Base-by-base conservation (phyloP, 2,113 vertebrate species). In the Engystomops pustulosus region DNA sequence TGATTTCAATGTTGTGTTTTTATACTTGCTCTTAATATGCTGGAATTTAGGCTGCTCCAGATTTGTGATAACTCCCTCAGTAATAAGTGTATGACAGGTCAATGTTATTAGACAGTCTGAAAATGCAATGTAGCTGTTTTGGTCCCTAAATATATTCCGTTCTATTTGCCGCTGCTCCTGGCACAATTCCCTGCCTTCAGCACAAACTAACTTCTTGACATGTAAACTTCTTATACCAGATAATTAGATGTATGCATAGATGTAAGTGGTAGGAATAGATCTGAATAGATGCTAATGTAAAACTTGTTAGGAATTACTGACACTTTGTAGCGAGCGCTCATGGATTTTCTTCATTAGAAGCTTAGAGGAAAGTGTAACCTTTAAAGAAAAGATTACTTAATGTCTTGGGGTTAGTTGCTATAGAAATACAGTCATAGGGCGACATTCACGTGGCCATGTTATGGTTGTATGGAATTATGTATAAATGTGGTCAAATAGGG, bases 141-240 rank as follows among this genome's bases (percentile, higher is more conserved):
- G 27, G 7, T 47, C 32, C 47, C 27, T 32, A 75, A 75, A 51
- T 30, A 75, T 34, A 75, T 75, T 53, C 27, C 30, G 3, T 38
- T 23, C 36, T n/a, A 8, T 12, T 11, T 1, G 14, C 36, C 27
- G 9, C n/a, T 44, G 36, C 76, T 79, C n/a, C 36, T 44, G 55
- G 76, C 55, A 45, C 27, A 8, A 79, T 79, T 62, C 23, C 27
- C 34, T 65, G 76, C 76, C 53, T 79, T 79, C 76, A 79, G 55
- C 76, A 79, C 76, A 60, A 62, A 79, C 53, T 65, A 79, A 79
- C 76, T 62, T 23, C 38, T 45, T 79, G 76, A 79, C 53, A 27
- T 44, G 34, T 65, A 62, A 79, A 44, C 55, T 79, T 79, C 36
- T 65, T 44, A 79, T 62, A 45, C 51, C 55, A 44, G 12, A 12